Base-by-base conservation (phyloP, 2,113 vertebrate species). In the Gambusia holbrooki region DNA sequence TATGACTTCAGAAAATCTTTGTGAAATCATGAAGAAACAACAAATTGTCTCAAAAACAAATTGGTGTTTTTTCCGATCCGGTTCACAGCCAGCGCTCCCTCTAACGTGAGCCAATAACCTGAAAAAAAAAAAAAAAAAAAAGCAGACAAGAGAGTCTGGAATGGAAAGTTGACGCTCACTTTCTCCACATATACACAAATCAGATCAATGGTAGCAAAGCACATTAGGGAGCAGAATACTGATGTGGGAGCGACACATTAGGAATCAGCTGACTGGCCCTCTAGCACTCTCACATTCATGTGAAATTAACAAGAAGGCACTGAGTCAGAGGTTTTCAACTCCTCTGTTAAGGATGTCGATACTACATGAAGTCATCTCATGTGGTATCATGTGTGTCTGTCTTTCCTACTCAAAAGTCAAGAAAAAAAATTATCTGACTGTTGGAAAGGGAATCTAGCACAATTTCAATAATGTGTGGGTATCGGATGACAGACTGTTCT, bases 201-300 rank as follows among this genome's bases (percentile, higher is more conserved):
- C 62, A 76, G 33, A 80, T 80, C 72, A 71, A 71, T 60, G 60
- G 17, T 64, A 66, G 62, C 30, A 15, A 63, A 76, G 51, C 37
- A 14, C 37, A 71, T 73, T 51, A 70, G 54, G 71, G 19, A 51
- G 9, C 69, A 76, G 25, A 81, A 69, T 37, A 76, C 51, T 64
- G 60, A 5, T 73, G 70, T 71, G 42, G 17, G 27, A 6, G 42
- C 28, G 29, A 66, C 28, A 29, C 61, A 58, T 87, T 75, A 71
- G 12, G 30, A 63, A 66, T 79, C 65, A 85, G 66, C 76, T 79
- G 73, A 81, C 76, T 62, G 60, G 17, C 62, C 71, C 64, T 29
- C 12, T 5, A 37, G 68, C 76, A 73, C 30, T 32, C 66, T 54
- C 32, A 25, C 69, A 61, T 66, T 42, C 14, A 48, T 42, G 11